Base-by-base conservation (phyloP, 2,888 invertebrate species). In the Helobdella robusta region DNA sequence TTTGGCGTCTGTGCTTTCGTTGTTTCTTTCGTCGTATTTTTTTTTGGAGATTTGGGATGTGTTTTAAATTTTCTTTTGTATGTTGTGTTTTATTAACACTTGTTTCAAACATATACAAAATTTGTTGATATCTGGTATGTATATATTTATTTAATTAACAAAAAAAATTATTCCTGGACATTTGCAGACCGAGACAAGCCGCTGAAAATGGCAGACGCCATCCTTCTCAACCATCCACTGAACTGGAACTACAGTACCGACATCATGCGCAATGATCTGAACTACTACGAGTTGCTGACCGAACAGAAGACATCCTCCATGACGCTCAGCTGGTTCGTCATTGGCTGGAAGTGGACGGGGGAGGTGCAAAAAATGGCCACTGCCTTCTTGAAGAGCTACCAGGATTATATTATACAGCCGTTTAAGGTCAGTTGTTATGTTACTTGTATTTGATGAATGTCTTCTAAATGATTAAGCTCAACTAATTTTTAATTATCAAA, bases 151-250 rank as follows among this genome's bases (percentile, higher is more conserved):
- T 6, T 40, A 23, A 34, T 35, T n/a, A 60, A 40, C n/a, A 23
- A 40, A 35, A 28, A 11, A 11, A 44, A 4, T 30, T 35, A 18
- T 28, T 28, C 60, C 23, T 30, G 28, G 40, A n/a, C 50, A 28
- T n/a, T 56, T 59, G 18, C 66, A 67, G 66, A 48, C 1, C 66
- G 34, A 28, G 66, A 71, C 62, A 58, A 35, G 25, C 68, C 68
- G 1, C 65, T 72, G n/a, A 73, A 70, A 50, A 72, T 72, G 62
- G 70, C 72, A 2, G 73, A 73, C 65, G 67, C 71, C 11, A 68
- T 73, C 4, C 64, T 73, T 67, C 36, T 73, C 66, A 61, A 65
- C 11, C 73, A 70, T 62, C 73, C 73, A 5, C 65, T 73, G 15
- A 68, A 68, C 66, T 73, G 72, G 71, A 73, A 72, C 70, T 68